These are phyloP conservation scores for Yasuhikotakia modesta DNA, from an alignment of 2,797 vertebrate genomes.

Conservation along the genomic window DNA sequence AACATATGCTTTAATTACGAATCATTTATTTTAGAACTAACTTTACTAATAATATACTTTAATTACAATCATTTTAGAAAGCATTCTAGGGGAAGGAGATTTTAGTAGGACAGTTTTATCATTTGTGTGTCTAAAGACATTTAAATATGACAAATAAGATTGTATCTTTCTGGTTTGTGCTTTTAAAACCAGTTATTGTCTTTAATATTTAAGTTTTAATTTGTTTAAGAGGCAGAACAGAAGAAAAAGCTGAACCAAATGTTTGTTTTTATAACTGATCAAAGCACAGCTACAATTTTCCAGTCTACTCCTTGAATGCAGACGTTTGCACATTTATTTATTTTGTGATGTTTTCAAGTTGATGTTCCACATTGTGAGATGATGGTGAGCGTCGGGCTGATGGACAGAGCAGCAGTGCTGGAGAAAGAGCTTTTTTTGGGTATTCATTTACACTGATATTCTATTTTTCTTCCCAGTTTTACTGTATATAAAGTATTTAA, in stretches of 20 bases:
- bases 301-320: not conserved
- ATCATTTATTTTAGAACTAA: constrained; percentile 16
- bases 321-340: constrained; percentile 51
- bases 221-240: constrained; percentile 3
- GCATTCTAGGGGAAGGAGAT: constrained; percentile 4
- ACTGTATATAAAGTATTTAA: constrained; percentile 78
- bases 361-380: no score
- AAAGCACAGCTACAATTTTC: not conserved
- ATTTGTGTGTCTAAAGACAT: no score
- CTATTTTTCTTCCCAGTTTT: constrained; percentile 62
- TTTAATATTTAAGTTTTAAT: constrained; percentile 23
- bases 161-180: constrained; percentile 38
- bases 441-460: constrained; percentile 75
- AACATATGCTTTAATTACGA: constrained; percentile 25
- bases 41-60: constrained; percentile 7
- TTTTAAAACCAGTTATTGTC: constrained; percentile 39
- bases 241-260: no score
- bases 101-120: constrained; percentile 39
- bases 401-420: no score
- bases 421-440: constrained; percentile 63
- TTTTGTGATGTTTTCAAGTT: no score
- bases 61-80: constrained; percentile 15
- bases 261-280: not conserved
- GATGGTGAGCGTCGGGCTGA: no score
- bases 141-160: constrained; percentile 34